Base-by-base conservation (phyloP, 2,888 invertebrate species). In the Drosophila fungiperda region DNA sequence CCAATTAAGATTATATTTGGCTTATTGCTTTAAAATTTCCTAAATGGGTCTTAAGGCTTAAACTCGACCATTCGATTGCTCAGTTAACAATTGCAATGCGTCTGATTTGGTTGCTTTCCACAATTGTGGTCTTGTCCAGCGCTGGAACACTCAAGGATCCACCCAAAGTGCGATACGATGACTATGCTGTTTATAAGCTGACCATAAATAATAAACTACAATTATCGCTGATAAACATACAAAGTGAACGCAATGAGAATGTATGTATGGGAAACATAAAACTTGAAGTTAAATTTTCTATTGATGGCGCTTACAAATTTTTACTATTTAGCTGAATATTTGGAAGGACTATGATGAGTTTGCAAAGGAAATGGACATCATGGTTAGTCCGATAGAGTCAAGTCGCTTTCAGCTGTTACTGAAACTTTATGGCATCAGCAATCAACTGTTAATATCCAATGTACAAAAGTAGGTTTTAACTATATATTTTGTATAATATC, bases 311-410 rank as follows among this genome's bases (percentile, higher is more conserved):
- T 17, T 9, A 20, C 3, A 45, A 4, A 12, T 26, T 29, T 32
- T 1, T 12, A 17, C 36, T 15, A 15, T 55, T 35, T 33, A 92
- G 92, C 91, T 85, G 50, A 87, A 90, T 20, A 71, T 92, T 26
- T 92, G 92, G 92, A 92, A 91, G 70, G 84, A 91, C 3, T 91
- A 91, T 26, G 78, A 92, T 33, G 92, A 93, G 5, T 91, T 92
- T 62, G 91, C 92, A 1, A 82, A 85, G 59, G 93, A 94, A 9
- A 94, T 92, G 23, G 87, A 95, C 55, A 91, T 96, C 2, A 95
- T 96, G 95, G 95, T 96, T 1, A 92, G 94, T 15, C 95, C 96
- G 0, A 92, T 93, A 9, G 92, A 94, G 40, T 86, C 93, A 38
- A 59, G 60, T 0, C 92, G 93, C 0, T 95, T 96, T 77, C 87